Conservation (phyloP, 2,888 invertebrate genomes). For the Eupithecia pulchellata region DNA sequence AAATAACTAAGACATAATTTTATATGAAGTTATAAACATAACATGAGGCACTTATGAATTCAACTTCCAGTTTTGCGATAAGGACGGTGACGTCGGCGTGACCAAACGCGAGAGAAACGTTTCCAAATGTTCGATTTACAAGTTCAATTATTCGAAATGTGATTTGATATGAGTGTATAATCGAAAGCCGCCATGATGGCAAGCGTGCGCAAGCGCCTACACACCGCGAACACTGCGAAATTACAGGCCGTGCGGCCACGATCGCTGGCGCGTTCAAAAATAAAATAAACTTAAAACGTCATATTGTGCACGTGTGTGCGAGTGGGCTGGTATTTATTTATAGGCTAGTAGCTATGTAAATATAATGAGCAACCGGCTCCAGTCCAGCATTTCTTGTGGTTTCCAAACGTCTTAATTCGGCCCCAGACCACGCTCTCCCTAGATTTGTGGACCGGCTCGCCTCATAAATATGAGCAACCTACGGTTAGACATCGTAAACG, state of each 20-base stretch:
- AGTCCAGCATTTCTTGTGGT: conserved; percentile 76
- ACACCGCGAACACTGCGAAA: conserved; percentile 83
- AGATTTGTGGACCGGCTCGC: conserved; percentile 24
- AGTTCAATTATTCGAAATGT: conserved; percentile 59
- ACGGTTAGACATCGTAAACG: conserved; percentile 28
- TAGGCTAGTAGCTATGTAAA: conserved; percentile 85
- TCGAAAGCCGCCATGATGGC: conserved; percentile 75
- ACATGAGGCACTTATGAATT: conserved; percentile 66
- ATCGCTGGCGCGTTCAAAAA: conserved; percentile 81
- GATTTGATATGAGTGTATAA: conserved; percentile 64
- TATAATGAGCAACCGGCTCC: conserved; percentile 72
- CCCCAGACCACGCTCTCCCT: conserved; percentile 47
- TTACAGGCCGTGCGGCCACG: conserved; percentile 78
- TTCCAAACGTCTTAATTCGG: conserved; percentile 81
- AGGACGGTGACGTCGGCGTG: conserved; percentile 42
- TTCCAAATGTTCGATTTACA: conserved; percentile 58
- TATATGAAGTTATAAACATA: conserved; percentile 70
- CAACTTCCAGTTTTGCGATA: conserved; percentile 66
- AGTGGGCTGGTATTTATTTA: conserved; percentile 83
- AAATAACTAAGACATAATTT: conserved; percentile 70
- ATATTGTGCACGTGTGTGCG: conserved; percentile 82
- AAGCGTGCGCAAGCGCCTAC: conserved; percentile 82
- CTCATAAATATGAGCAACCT: conserved; percentile 27
- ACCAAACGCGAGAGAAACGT: conserved; percentile 23
- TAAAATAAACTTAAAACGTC: conserved; percentile 85